These are phyloP conservation scores for Trochalopteron elliotii DNA, from an alignment of 2,113 vertebrate genomes.

Conservation along the genomic window DNA sequence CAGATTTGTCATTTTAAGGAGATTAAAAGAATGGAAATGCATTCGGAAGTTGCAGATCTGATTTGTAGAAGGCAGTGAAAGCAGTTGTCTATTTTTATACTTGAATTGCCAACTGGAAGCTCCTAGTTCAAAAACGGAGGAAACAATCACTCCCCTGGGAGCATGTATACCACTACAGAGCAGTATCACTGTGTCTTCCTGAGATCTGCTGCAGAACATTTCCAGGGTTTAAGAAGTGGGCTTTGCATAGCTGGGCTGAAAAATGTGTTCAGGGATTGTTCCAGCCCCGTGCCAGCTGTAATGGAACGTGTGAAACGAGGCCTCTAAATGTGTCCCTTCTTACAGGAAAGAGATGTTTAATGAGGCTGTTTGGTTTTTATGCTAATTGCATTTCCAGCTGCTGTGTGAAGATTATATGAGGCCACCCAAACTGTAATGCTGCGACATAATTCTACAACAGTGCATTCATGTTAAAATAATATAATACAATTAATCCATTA, in stretches of 20 bases:
- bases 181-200: neutral
- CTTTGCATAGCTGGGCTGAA: neutral
- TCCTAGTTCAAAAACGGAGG: neutral
- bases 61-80: neutral
- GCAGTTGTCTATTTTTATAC: conserved; percentile 26
- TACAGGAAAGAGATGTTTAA: conserved; percentile 31
- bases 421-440: conserved; percentile 4
- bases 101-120: neutral
- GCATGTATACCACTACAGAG: neutral
- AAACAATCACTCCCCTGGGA: neutral
- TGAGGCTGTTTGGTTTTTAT: conserved; percentile 22
- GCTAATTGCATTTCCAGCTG: conserved; percentile 66
- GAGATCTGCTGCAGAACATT: neutral
- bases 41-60: neutral
- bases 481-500: neutral
- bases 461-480: neutral
- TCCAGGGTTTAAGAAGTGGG: neutral
- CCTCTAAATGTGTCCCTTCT: neutral
- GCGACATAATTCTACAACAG: neutral
- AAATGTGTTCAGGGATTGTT: neutral
- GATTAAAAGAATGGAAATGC: neutral
- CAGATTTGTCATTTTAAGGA: neutral
- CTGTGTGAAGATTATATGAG: conserved; percentile 46
- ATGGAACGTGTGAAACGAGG: neutral
- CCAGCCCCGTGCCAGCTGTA: neutral